These are phyloP conservation scores for Sebastiscus tertius DNA, from an alignment of 2,797 vertebrate genomes.

Conservation along the genomic window DNA sequence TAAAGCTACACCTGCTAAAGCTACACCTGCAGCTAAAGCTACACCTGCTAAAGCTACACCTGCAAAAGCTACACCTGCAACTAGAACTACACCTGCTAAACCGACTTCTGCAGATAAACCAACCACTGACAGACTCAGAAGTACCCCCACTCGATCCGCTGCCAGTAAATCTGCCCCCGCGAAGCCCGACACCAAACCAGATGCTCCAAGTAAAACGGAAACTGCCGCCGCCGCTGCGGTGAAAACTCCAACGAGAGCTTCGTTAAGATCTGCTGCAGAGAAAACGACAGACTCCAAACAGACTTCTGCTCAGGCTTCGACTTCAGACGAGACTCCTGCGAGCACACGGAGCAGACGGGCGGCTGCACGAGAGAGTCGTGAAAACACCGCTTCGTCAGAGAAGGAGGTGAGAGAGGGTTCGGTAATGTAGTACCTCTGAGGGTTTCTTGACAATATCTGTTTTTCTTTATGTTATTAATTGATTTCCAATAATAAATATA, in stretches of 20 bases:
- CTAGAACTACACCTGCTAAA: slow-evolving; percentile 8
- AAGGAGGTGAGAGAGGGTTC: neutral
- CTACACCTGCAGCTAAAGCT: too few species aligned
- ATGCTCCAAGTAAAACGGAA: neutral
- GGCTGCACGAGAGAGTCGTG: neutral
- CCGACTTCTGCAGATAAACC: slow-evolving; percentile 42
- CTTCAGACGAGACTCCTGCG: accelerated
- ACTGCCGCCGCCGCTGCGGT: neutral
- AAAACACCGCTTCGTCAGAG: neutral
- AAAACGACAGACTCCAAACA: neutral
- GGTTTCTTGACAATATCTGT: too few species aligned
- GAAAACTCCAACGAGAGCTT: neutral
- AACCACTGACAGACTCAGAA: neutral
- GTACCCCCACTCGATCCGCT: neutral
- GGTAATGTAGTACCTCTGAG: too few species aligned
- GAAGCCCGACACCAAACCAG: neutral
- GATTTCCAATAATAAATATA: too few species aligned
- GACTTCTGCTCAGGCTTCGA: neutral
- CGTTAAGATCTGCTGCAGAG: neutral
- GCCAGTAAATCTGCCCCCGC: too few species aligned
- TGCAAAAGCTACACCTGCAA: too few species aligned
- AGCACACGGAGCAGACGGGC: neutral
- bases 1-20: neutral
- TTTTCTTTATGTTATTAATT: too few species aligned
- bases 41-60: too few species aligned